Evolutionary conservation across 2,888 invertebrate species (phyloP).

Genomic region (Parnassius smintheus): DNA sequence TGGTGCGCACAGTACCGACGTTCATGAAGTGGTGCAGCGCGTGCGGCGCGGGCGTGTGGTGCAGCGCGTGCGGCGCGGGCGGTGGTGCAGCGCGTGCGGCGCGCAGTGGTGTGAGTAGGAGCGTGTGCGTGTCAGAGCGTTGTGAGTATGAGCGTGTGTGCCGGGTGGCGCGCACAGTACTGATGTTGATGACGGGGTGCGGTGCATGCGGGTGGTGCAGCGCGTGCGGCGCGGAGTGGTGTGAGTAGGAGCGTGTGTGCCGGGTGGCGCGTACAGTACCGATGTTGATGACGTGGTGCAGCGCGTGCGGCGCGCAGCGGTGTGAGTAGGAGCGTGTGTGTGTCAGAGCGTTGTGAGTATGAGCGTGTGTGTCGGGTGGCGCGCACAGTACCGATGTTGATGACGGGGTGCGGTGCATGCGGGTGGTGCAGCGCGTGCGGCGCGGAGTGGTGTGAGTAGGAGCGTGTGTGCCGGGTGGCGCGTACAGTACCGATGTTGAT

Average conservation of each 20-base stretch:
- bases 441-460: slow-evolving; percentile 45
- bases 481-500: no score
- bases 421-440: slow-evolving; percentile 81
- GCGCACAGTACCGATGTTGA: slow-evolving; percentile 78
- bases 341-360: slow-evolving; percentile 42
- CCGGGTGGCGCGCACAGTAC: slow-evolving; percentile 83
- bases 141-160: slow-evolving; percentile 60
- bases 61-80: slow-evolving; percentile 88
- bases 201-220: slow-evolving; percentile 79
- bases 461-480: no score
- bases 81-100: no score
- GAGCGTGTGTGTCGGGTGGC: slow-evolving; percentile 24
- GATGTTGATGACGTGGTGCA: no score
- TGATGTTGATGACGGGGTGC: slow-evolving; percentile 87
- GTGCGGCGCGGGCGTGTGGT: slow-evolving; percentile 54
- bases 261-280: no score
- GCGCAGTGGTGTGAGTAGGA: slow-evolving; percentile 38
- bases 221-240: slow-evolving; percentile 86
- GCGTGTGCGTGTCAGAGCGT: slow-evolving; percentile 74
- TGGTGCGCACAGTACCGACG: slow-evolving; percentile 72
- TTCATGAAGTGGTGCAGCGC: slow-evolving; percentile 89
- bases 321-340: slow-evolving; percentile 57
- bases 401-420: slow-evolving; percentile 86
- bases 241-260: no score
- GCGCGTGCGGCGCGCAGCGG: no score